Conservation (phyloP, 1,140 invertebrate genomes). For the Atta colombica region DNA sequence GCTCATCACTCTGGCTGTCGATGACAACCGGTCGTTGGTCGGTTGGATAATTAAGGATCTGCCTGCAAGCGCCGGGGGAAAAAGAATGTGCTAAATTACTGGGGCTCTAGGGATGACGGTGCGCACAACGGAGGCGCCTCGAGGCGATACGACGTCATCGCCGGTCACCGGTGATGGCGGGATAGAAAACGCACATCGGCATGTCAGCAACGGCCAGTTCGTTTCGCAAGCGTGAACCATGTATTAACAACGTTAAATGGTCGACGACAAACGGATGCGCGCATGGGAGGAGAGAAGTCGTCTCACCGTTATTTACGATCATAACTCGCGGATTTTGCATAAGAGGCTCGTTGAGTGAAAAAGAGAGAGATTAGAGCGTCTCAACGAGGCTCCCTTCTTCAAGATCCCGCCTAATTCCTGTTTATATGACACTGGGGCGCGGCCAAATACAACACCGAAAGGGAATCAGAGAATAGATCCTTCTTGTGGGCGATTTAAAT, state of each 20-base stretch:
- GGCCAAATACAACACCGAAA: constrained; percentile 11
- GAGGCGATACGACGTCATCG: constrained; percentile 24
- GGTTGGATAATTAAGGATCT: constrained; percentile 67
- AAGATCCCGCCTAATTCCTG: constrained; percentile 52
- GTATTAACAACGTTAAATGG: constrained; percentile 31
- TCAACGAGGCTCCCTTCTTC: not conserved
- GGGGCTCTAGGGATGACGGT: constrained; percentile 47
- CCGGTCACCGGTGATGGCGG: not conserved
- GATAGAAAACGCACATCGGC: constrained; percentile 21
- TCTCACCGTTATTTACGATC: constrained; percentile 43
- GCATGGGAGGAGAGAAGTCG: not conserved
- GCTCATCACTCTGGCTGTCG: constrained; percentile 69
- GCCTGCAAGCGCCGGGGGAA: constrained; percentile 33
- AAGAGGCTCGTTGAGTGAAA: constrained; percentile 12
- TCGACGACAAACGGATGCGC: constrained; percentile 24
- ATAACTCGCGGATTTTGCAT: constrained; percentile 52
- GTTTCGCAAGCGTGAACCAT: constrained; percentile 29
- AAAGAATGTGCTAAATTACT: constrained; percentile 52
- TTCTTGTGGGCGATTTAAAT: constrained; percentile 23
- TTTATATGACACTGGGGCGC: constrained; percentile 55
- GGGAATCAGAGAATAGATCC: constrained; percentile 2
- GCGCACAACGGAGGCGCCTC: constrained; percentile 27
- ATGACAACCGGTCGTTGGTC: constrained; percentile 74
- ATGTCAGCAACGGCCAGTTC: constrained; percentile 17
- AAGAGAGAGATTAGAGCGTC: constrained; percentile 42